Conservation (phyloP, 2,797 vertebrate species). For the Myripristis jacobus region DNA sequence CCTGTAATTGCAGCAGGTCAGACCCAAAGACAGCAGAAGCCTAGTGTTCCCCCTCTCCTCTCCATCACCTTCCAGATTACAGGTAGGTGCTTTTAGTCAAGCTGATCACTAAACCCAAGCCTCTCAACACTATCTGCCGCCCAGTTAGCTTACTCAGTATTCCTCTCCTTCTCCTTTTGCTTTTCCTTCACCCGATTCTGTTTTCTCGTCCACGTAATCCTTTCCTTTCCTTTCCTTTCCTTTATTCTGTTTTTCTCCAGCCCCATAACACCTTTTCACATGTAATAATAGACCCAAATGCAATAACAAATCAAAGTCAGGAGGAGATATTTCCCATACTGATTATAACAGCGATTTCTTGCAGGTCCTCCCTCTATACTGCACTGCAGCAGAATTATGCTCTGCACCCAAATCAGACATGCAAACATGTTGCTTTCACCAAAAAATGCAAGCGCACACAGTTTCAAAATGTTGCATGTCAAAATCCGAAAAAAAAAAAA, state of each 20-base stretch:
- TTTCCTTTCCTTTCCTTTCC: no score
- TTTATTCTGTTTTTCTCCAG: not conserved
- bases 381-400: conserved; percentile 1
- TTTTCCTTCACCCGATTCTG: not conserved
- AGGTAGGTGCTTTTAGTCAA: conserved; percentile 84
- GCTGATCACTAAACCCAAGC: conserved; percentile 41
- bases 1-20: conserved; percentile 91
- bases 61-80: conserved; percentile 94
- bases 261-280: not conserved
- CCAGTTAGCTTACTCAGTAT: not conserved
- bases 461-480: not conserved
- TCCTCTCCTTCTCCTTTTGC: not conserved
- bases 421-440: not conserved
- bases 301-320: not conserved
- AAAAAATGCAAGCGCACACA: not conserved
- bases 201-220: no score
- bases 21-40: conserved; percentile 86
- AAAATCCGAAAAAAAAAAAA: no score
- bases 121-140: not conserved
- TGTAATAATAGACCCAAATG: not conserved
- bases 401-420: not conserved
- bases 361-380: not conserved
- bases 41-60: conserved; percentile 89
- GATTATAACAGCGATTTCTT: not conserved
- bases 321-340: not conserved